Percentiles rank a stretch among this genome's conserved stretches.
Conservation (phyloP, 2,113 vertebrate species). For the Morone chrysops region DNA sequence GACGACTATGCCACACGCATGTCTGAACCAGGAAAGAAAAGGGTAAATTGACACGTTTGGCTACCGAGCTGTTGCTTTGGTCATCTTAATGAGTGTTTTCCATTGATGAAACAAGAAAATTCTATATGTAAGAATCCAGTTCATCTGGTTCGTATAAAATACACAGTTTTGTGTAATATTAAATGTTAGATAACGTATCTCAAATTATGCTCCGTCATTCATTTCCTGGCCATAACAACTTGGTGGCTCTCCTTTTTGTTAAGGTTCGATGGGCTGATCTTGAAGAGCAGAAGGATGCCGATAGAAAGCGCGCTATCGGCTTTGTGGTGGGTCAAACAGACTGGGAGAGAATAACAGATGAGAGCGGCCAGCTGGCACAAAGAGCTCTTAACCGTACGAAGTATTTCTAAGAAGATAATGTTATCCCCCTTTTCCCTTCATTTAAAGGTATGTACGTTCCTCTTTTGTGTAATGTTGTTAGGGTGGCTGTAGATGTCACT, state of each 20-base stretch:
- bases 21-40: constrained; percentile 97
- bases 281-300: constrained; percentile 98
- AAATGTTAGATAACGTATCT: background rate
- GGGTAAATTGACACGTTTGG: constrained; percentile 82
- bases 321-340: constrained; percentile 99
- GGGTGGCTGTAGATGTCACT: constrained; percentile 3
- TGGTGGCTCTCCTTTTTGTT: constrained; percentile 49
- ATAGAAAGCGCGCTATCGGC: constrained; percentile 97
- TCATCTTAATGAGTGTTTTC: background rate
- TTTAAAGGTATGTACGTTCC: constrained; percentile 82
- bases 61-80: background rate
- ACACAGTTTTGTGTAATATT: no score
- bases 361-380: constrained; percentile 96
- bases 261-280: constrained; percentile 99
- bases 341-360: constrained; percentile 99
- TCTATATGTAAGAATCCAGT: background rate
- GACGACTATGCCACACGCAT: constrained; percentile 97
- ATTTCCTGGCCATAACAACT: constrained; percentile 33
- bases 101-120: background rate
- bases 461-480: background rate
- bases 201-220: background rate
- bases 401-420: constrained; percentile 92
- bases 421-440: constrained; percentile 14
- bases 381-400: constrained; percentile 99
- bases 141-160: background rate